phyloP scores from a whole-genome alignment of 2,888 invertebrate species.

The Epistrophe eligans region DNA sequence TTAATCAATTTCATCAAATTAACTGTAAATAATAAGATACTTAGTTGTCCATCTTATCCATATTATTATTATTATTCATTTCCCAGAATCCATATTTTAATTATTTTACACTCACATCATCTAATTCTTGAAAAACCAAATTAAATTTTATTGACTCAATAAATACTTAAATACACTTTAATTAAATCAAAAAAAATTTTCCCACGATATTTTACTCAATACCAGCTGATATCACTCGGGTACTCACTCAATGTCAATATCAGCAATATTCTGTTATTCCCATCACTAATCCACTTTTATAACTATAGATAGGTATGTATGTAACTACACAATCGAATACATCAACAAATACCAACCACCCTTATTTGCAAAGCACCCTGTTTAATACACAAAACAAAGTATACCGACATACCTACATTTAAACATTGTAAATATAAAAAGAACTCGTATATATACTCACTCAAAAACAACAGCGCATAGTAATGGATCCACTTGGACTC shows the following conservation, averaged over 20 bases:
- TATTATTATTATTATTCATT: too few relatives aligned
- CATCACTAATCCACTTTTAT: background rate
- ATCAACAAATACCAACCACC: background rate
- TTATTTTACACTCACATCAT: background rate
- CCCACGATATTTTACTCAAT: constrained; percentile 14
- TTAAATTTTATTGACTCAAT: background rate
- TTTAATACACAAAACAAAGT: background rate
- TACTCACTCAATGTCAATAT: constrained; percentile 12
- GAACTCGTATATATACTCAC: constrained; percentile 78
- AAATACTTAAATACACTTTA: background rate
- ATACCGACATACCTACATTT: background rate
- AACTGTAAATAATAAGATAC: too few relatives aligned
- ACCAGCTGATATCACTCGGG: background rate
- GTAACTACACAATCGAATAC: background rate
- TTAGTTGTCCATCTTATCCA: too few relatives aligned
- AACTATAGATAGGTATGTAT: too few relatives aligned
- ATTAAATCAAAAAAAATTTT: background rate
- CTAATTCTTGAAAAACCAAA: background rate
- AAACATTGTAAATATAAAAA: background rate
- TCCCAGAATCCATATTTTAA: background rate
- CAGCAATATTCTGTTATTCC: background rate
- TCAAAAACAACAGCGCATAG: constrained; percentile 82
- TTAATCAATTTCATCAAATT: too few relatives aligned
- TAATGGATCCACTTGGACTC: constrained; percentile 84
- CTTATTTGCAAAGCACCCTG: constrained; percentile 12